Base-by-base conservation (phyloP, 2,113 vertebrate species). In the Gopherus flavomarginatus region DNA sequence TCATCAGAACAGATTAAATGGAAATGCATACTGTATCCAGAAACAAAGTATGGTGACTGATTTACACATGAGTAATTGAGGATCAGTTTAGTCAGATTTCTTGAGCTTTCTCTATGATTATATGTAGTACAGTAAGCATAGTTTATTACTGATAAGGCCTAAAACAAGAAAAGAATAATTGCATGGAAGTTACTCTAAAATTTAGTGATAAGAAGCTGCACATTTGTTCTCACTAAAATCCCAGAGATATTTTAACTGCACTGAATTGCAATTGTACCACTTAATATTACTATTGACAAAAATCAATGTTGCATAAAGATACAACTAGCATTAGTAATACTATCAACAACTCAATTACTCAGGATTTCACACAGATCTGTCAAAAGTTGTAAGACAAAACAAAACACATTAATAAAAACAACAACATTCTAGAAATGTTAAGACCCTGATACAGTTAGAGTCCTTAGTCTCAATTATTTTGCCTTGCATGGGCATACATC, bases 31-130 rank as follows among this genome's bases (percentile, higher is more conserved):
- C 47, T 86, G 27, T 14, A 94, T 47, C 35, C 26, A 91, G 27
- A 91, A 94, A 94, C 47, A 94, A 86, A 85, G 57, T 80, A 95
- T 35, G 31, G 53, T 92, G 88, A 97, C 94, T 94, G 78, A 79
- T 85, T 75, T 52, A 88, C 92, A 87, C 81, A 88, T 57, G n/a
- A 3, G 83, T 80, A 94, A 96, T 54, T 91, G 35, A 22, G 31
- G 31, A 90, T 65, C 24, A 75, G 3, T 38, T 56, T 93, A 87
- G 19, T 54, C 53, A 81, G 22, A 62, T 29, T 77, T 22, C 47
- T 77, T 86, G 62, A 47, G 62, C 29, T 94, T 81, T 83, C 75
- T 90, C 47, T 26, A 5, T 11, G 31, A 69, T 19, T 78, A 86
- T 16, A 26, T 29, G 62, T 78, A 83, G 53, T 72, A 85, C 90